Evolutionary conservation across 2,797 vertebrate genomes (phyloP), one percentile per base, ranked within the genome.

Genomic region (Onychomys leucogaster): DNA sequence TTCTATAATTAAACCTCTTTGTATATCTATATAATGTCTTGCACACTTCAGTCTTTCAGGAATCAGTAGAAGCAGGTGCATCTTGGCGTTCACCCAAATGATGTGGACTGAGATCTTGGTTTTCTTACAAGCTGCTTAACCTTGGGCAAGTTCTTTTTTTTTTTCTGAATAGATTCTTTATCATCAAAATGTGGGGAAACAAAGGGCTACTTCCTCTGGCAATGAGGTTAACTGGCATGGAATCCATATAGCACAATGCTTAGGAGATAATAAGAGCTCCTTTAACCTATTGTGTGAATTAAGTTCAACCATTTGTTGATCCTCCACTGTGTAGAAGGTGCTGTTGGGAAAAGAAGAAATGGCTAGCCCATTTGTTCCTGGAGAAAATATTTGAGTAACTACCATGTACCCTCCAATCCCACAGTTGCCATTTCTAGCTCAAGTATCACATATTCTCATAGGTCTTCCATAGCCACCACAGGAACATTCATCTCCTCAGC

Each of bases 121-220:
- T 94, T 83, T 78, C 13, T 92, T 61, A 49, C 25, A 27, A 78
- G 37, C 29, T 8, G 6, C 37, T 41, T 77, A 46, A 55, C 43
- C n/a, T 88, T 84, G 46, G 29, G 65, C 23, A 94, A 65, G 65
- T 93, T 91, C 84, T 75, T 9, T 14, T 61, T 34, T 91, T 73
- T 73, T 67, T 49, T 59, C 55, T 29, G n/a, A 89, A 52, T 17
- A 43, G 63, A 85, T 80, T 92, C 27, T 73, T 89, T 41, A 89
- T 27, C 37, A 84, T 17, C 46, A 84, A 61, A 78, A 67, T 41
- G 29, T 88, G 59, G 12, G 69, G 73, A 86, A 91, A 94, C 65
- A 89, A 92, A 95, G 61, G 29, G 49, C 21, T 82, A 16, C 0
- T 2, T 90, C 41, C 0, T 41, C 34, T 63, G 41, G 1, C 73